Base-by-base conservation (phyloP, 1,140 invertebrate species). In the Ceratitis capitata region DNA sequence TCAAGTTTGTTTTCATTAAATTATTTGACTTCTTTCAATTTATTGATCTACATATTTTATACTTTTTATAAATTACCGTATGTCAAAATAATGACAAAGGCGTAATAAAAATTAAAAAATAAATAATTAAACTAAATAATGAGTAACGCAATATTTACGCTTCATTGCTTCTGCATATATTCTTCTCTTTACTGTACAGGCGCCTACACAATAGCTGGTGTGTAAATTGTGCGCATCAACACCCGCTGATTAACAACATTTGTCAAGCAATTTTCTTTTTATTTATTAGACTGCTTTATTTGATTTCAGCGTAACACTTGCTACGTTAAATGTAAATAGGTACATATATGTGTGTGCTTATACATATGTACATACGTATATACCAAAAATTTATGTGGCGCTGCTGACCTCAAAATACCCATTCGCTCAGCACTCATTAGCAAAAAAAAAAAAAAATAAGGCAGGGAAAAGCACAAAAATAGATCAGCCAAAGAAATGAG, bases 221-320 rank as follows among this genome's bases (percentile, higher is more conserved):
- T 39, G 61, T 19, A 32, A 69, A 69, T 69, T 69, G 61, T 3
- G 61, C 61, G 35, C 29, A 69, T 69, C 61, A 69, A 69, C 61
- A 69, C 61, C 32, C 61, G 61, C 29, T 69, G 61, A n/a, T 69
- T n/a, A n/a, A 32, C 3, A 35, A 29, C 61, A 69, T 69, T 69
- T 69, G 78, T 51, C 78, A 82, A 47, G 47, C 16, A 12, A 23
- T 82, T 82, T 82, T 51, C 26, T 47, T 47, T 51, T 29, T 82
- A 49, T 82, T 82, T 82, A 47, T 49, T 82, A 12, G 78, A 82
- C 47, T 47, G 29, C 26, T 82, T 47, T 35, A 26, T 82, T 32
- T 47, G 42, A 82, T 82, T 82, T 82, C 78, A n/a, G n/a, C n/a
- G n/a, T n/a, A n/a, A n/a, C n/a, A n/a, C n/a, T 49, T 29, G 10